phyloP scores from a whole-genome alignment of 2,113 vertebrate species.

The Ranitomeya variabilis region DNA sequence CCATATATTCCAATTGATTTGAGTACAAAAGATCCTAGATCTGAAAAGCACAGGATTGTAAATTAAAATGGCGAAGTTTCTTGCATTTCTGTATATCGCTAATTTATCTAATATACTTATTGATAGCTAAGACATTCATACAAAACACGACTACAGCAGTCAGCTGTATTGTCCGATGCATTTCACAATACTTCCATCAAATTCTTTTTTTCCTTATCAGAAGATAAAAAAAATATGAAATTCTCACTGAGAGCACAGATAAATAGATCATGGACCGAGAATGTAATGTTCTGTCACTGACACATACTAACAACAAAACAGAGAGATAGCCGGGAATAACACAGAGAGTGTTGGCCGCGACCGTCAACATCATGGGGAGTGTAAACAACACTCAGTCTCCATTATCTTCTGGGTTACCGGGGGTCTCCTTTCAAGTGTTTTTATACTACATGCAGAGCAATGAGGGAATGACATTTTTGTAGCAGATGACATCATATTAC shows the following conservation, averaged over 20 bases:
- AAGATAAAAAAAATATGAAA: background rate
- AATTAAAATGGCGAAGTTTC: no score
- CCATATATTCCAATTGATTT: no score
- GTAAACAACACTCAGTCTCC: slow-evolving; percentile 25
- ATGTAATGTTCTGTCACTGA: slow-evolving; percentile 34
- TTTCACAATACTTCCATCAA: background rate
- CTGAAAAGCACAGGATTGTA: no score
- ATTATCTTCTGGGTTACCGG: slow-evolving; percentile 6
- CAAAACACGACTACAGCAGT: no score
- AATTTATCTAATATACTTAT: no score
- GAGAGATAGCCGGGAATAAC: slow-evolving; percentile 23
- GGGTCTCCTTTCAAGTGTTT: slow-evolving; percentile 48
- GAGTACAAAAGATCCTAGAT: no score
- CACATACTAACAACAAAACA: background rate
- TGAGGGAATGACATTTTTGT: slow-evolving; percentile 6
- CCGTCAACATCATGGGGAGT: slow-evolving; percentile 29
- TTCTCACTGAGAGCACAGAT: slow-evolving; percentile 11
- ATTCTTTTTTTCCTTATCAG: background rate
- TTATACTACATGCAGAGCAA: background rate
- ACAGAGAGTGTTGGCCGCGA: slow-evolving; percentile 13
- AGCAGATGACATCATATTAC: slow-evolving; percentile 43
- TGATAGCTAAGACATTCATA: no score
- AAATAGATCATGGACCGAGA: slow-evolving; percentile 51
- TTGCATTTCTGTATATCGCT: no score
- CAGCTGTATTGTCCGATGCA: background rate